Base-by-base conservation (phyloP, 2,888 invertebrate genomes). In the Andrena dorsata region DNA sequence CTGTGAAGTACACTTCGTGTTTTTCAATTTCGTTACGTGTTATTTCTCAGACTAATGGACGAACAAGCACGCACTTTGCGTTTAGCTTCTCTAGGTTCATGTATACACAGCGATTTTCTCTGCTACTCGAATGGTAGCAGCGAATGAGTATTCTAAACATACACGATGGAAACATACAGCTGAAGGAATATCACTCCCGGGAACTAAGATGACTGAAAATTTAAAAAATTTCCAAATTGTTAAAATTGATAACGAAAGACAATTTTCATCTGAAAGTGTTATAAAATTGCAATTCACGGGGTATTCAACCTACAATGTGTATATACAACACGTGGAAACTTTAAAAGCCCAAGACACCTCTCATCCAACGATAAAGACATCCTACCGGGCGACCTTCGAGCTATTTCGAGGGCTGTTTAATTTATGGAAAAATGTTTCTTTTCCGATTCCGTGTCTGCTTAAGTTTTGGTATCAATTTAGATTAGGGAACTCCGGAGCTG, bases 381-480 rank as follows among this genome's bases (percentile, higher is more conserved):
- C 20, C 53, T 10, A 26, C 2, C 4, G 26, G 8, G 5, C 35
- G 51, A 26, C 16, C 16, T 35, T 35, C 7, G 7, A 20, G 53
- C 63, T 72, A 72, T 64, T 63, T 63, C n/a, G 30, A 49, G 51
- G 32, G 0, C 16, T 16, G n/a, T 53, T 49, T 26, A 23, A n/a
- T 51, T 72, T 53, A 63, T 26, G 26, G 26, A 26, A 32, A n/a
- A 72, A n/a, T 64, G 28, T 49, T 71, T 61, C 71, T 41, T 23
- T 47, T 32, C 20, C 13, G 0, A 8, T 28, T 26, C 47, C 13
- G 26, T 4, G 23, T 7, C 26, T 51, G 20, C 26, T 61, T 51
- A 61, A 75, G 68, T 70, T 76, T 56, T 10, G n/a, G n/a, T 32
- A 23, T 56, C 16, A 76, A 70, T 69, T 69, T 70, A 32, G 28